Evolutionary conservation across 53 echinoderm and acorn worm species (phyloP).

Genomic region (Patiria pectinifera): DNA sequence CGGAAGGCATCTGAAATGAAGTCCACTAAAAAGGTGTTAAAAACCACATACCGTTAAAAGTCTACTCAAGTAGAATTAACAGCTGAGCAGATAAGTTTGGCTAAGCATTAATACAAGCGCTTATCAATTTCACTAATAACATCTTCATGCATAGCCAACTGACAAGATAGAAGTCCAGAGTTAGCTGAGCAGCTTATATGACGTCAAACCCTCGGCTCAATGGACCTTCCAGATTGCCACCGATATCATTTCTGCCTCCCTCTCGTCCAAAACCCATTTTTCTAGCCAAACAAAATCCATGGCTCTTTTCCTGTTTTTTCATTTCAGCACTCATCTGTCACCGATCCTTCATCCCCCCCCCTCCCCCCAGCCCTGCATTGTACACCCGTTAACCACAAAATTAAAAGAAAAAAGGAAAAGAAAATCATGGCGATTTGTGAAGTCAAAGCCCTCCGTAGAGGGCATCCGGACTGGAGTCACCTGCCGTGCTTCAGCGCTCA

Average conservation of each 20-base stretch:
- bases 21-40: too few species aligned
- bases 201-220: background rate
- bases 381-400: background rate
- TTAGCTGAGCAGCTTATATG: background rate
- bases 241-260: background rate
- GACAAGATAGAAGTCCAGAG: background rate
- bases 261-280: background rate
- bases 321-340: background rate
- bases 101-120: background rate
- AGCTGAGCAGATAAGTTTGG: background rate
- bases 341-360: background rate
- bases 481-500: slow-evolving; percentile 21
- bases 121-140: too few species aligned
- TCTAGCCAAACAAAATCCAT: background rate
- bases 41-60: too few species aligned
- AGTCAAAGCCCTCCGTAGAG: background rate
- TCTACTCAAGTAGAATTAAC: background rate
- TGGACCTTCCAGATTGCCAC: background rate
- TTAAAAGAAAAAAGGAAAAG: background rate
- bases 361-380: background rate
- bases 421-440: background rate
- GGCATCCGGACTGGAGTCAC: background rate
- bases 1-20: too few species aligned
- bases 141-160: too few species aligned
- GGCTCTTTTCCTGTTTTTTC: background rate